Base-by-base conservation (phyloP, 2,797 vertebrate species). In the Poeciliopsis turneri region DNA sequence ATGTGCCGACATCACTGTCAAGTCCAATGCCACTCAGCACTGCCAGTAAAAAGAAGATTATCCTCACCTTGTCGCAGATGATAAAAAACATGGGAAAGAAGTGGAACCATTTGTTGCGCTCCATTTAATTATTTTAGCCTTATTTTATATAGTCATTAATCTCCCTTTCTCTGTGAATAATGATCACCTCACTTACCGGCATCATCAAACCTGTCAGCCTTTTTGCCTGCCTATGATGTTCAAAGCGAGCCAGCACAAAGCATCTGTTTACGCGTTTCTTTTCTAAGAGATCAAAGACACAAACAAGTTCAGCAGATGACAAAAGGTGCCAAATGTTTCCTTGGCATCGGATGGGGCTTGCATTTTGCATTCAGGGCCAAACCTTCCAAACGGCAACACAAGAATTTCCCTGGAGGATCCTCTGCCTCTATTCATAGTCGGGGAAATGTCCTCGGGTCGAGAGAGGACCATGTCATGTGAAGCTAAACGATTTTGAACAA, bases 401-500 rank as follows among this genome's bases (percentile, higher is more conserved):
- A 87, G 91, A 91, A 94, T 94, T 95, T 95, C 94, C 94, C 92
- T 81, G 1, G 86, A 88, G 92, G 86, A 84, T 36, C 77, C 75
- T 77, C 73, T 77, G 79, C 80, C 88, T 90, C 89, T 84, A 78
- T 92, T 91, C 88, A 80, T 79, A 87, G 91, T 91, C 78, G 69
- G 30, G 30, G 81, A 83, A 87, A 88, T 89, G 87, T 90, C 91
- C 82, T 80, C 74, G 25, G 80, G 87, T 83, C 61, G 61, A 79
- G 77, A 86, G 87, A 28, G 12, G 25, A 15, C 68, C 72, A 77
- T 87, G 74, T 88, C 89, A 77, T 90, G 77, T 92, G 88, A 93
- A 93, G 93, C 82, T 93, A 95, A 94, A 95, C 87, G 88, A 88
- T 94, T 94, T 91, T 88, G 90, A 95, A 89, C 91, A 94, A 94